Percentiles rank a stretch among this genome's conserved stretches.
Evolutionary conservation across 2,797 vertebrate genomes (phyloP).

Genomic region (Crax fasciolata): DNA sequence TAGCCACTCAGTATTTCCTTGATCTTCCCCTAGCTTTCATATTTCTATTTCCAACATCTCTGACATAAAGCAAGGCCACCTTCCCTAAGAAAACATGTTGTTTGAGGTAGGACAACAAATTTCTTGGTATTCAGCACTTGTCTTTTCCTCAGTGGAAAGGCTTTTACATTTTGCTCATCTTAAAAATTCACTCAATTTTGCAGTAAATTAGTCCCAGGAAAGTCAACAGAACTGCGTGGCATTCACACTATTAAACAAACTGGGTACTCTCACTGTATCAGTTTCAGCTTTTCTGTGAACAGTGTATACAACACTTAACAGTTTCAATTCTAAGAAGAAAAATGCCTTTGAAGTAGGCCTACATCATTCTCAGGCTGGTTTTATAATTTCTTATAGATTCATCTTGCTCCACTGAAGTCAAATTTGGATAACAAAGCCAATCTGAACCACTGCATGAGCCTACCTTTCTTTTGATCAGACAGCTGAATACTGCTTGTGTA

Average conservation of each 20-base stretch:
- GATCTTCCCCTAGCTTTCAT: background rate
- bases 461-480: background rate
- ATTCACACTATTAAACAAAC: background rate
- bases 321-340: background rate
- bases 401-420: background rate
- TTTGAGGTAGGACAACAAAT: background rate
- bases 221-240: background rate
- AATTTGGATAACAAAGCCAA: background rate
- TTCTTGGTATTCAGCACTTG: background rate
- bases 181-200: background rate
- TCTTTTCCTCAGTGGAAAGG: background rate
- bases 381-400: background rate
- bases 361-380: background rate
- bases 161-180: background rate
- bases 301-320: background rate
- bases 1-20: background rate
- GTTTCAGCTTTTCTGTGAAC: background rate
- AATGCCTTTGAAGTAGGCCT: background rate
- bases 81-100: background rate
- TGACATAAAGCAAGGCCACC: background rate
- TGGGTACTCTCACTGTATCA: background rate
- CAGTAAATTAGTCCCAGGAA: background rate
- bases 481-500: background rate
- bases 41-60: background rate
- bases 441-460: background rate